phyloP scores from a whole-genome alignment of 1,140 invertebrate genomes.

The Ooceraea biroi region DNA sequence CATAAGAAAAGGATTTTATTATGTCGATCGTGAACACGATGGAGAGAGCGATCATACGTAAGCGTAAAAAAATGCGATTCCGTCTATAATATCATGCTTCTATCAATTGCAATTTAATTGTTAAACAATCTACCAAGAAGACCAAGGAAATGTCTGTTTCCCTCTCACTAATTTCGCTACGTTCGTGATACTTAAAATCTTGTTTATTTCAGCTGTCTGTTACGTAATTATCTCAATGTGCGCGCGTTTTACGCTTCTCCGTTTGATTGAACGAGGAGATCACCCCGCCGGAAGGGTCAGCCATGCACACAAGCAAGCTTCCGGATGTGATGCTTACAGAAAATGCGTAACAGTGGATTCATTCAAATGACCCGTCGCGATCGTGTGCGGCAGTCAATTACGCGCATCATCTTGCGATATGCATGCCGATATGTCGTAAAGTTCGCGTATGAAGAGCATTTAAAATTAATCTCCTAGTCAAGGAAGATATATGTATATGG shows the following conservation, averaged over 20 bases:
- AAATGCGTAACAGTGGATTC: conserved; percentile 40
- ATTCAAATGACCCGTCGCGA: conserved; percentile 56
- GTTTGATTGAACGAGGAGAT: conserved; percentile 22
- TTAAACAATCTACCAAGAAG: too few relatives aligned
- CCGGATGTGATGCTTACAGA: neutral
- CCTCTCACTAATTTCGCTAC: neutral
- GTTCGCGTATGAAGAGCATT: neutral
- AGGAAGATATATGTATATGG: too few relatives aligned
- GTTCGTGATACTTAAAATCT: neutral
- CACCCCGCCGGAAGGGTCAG: neutral
- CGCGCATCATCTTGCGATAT: conserved; percentile 22
- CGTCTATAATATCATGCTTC: neutral
- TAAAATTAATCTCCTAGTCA: conserved; percentile 9
- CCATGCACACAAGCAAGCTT: neutral
- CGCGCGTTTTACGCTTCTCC: neutral
- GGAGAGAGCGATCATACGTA: neutral
- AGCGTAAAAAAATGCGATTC: neutral
- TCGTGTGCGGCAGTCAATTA: conserved; percentile 35
- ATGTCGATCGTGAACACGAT: conserved; percentile 9
- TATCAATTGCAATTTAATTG: neutral
- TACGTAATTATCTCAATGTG: neutral
- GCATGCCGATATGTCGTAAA: conserved; percentile 10
- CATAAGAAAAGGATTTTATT: conserved; percentile 30
- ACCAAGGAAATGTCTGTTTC: neutral
- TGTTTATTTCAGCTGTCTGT: neutral